These are phyloP conservation scores for Megastigmus dorsalis DNA, from an alignment of 2,888 invertebrate genomes.

Conservation along the genomic window DNA sequence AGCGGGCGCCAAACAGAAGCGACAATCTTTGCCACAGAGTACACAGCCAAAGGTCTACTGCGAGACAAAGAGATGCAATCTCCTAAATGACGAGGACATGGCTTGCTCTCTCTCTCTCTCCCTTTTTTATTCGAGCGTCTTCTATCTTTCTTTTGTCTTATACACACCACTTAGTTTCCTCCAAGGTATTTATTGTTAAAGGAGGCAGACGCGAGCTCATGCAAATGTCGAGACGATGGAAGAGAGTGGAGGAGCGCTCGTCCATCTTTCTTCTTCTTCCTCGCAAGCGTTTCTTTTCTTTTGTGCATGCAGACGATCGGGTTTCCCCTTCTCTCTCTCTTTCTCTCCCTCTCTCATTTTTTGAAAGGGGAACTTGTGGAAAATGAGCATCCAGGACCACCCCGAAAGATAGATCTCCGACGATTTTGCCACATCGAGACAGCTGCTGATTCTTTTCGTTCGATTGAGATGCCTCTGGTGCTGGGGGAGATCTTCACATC, in stretches of 20 bases:
- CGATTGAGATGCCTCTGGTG: not conserved
- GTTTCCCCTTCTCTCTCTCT: too few relatives aligned
- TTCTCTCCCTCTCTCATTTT: not conserved
- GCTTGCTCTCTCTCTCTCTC: not conserved
- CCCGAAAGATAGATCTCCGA: slow-evolving; percentile 6
- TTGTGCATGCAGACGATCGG: not conserved
- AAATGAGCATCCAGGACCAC: slow-evolving; percentile 35
- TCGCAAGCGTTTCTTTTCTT: not conserved
- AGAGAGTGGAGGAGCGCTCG: not conserved
- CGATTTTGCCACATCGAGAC: not conserved
- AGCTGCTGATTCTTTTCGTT: not conserved
- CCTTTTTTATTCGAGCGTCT: not conserved
- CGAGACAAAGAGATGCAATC: not conserved
- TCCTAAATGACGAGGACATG: too few relatives aligned
- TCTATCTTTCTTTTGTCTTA: slow-evolving; percentile 1
- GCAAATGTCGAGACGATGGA: slow-evolving; percentile 29
- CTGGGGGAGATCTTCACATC: too few relatives aligned
- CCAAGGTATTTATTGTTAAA: slow-evolving; percentile 17
- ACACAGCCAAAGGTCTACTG: too few relatives aligned
- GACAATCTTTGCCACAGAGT: too few relatives aligned
- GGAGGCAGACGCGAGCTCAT: slow-evolving; percentile 1
- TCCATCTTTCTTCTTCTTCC: not conserved
- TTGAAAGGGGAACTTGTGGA: not conserved
- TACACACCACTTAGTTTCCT: not conserved
- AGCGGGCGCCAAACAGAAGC: too few relatives aligned